Conservation (phyloP, 1,140 invertebrate genomes). For the Sitodiplosis mosellana region DNA sequence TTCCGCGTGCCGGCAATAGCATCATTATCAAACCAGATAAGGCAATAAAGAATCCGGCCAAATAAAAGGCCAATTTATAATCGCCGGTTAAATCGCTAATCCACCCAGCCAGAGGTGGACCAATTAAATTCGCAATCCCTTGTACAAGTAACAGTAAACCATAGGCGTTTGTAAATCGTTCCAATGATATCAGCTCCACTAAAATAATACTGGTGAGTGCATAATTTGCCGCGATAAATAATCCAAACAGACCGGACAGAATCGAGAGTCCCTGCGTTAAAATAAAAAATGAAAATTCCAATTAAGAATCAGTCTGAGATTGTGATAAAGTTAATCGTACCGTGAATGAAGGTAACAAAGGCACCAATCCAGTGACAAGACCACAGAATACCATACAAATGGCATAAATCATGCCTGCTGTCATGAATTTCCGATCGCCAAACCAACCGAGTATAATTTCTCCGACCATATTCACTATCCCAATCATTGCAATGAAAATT, state of each 20-base stretch:
- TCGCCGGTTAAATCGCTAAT: constrained; percentile 56
- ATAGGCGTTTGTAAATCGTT: constrained; percentile 79
- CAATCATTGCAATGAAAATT: constrained; percentile 66
- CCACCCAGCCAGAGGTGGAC: constrained; percentile 71
- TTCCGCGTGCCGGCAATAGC: constrained; percentile 29
- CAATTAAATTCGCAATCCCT: constrained; percentile 71
- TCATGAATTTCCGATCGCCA: constrained; percentile 60
- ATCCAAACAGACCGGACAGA: constrained; percentile 54
- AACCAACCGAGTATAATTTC: constrained; percentile 76
- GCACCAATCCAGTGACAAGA: constrained; percentile 45
- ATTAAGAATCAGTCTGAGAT: neutral
- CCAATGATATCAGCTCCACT: constrained; percentile 65
- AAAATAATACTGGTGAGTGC: constrained; percentile 71
- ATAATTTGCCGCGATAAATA: constrained; percentile 75
- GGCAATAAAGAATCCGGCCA: constrained; percentile 67
- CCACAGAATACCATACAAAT: constrained; percentile 62
- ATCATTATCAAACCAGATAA: constrained; percentile 61
- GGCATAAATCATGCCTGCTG: constrained; percentile 56
- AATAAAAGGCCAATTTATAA: constrained; percentile 68
- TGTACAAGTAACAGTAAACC: constrained; percentile 73
- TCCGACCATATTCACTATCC: constrained; percentile 69
- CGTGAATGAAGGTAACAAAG: constrained; percentile 25
- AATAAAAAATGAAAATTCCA: neutral
- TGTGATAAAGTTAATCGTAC: neutral
- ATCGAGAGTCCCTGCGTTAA: constrained; percentile 28